Evolutionary conservation across 2,797 vertebrate genomes (phyloP), one percentile per base, ranked within the genome.

Genomic region (Epinephelus malabaricus): DNA sequence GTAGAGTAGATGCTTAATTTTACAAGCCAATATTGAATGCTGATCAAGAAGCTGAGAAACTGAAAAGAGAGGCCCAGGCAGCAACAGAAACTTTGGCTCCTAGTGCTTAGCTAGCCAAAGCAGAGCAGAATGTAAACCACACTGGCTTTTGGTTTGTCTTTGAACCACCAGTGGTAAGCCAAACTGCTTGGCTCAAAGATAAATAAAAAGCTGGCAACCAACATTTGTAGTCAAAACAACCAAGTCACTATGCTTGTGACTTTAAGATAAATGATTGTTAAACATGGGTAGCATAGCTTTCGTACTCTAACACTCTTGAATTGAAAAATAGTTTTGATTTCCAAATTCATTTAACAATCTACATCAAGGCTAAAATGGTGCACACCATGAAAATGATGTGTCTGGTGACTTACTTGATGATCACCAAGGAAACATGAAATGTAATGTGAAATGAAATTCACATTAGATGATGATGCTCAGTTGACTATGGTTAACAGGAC

Each of bases 351-450:
- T 70, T 18, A 12, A 34, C n/a, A 50, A 58, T 40, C 17, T n/a
- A 30, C 9, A 63, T 53, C 34, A 11, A 64, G 18, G 34, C 4
- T 50, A 46, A 68, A 63, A 66, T 45, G 53, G 50, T 80, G 81
- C 77, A 81, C 78, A 87, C 71, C 83, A 90, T 86, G 79, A 80
- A 64, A 72, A 60, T 50, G 3, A 74, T 43, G 62, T 81, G 69
- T 86, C 76, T 76, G 75, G 69, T 30, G 11, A 40, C 13, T 67
- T 61, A 55, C n/a, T 10, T 50, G 58, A 74, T 60, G 71, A 81
- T 72, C 49, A 69, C 59, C 34, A 69, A 58, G 15, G 17, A 68
- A 83, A 74, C 6, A 11, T 64, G 18, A 68, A 70, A 53, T 55
- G 47, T 17, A 54, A 51, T 66, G 13, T 64, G 18, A 68, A 70